These are phyloP conservation scores for Leucophora obtusa DNA, from an alignment of 2,888 invertebrate species.

Conservation along the genomic window DNA sequence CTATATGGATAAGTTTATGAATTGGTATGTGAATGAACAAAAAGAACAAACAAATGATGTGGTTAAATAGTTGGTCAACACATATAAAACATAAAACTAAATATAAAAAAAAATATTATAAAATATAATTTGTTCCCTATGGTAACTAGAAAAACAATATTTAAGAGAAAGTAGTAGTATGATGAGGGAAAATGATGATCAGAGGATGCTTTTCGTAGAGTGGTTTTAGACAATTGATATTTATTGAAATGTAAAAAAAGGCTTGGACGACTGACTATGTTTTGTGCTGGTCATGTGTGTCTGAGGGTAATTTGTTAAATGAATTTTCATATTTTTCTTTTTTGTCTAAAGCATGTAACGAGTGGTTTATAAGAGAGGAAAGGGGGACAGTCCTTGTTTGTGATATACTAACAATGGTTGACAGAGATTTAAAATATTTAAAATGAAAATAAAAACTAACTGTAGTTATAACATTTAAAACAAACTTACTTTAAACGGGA, in stretches of 20 bases:
- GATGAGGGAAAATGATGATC: constrained; percentile 4
- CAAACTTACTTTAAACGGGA: constrained; percentile 33
- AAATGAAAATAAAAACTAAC: background rate
- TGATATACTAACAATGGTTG: constrained; percentile 4
- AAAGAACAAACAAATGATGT: background rate
- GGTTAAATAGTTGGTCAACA: constrained; percentile 56
- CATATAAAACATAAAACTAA: constrained; percentile 27
- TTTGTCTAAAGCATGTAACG: background rate
- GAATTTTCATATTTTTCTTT: constrained; percentile 46
- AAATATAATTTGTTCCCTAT: constrained; percentile 46
- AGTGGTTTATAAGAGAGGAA: constrained; percentile 8
- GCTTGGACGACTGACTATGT: background rate
- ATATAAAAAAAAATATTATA: background rate
- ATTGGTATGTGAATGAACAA: constrained; percentile 10
- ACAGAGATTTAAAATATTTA: constrained; percentile 19
- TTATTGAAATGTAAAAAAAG: constrained; percentile 50
- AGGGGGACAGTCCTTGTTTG: constrained; percentile 7
- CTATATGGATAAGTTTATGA: background rate
- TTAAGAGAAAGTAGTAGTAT: background rate
- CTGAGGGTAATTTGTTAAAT: constrained; percentile 55
- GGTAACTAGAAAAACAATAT: constrained; percentile 17
- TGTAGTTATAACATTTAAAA: constrained; percentile 11
- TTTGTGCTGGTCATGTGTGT: constrained; percentile 9
- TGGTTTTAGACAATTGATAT: constrained; percentile 55
- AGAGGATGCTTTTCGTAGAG: constrained; percentile 22